Evolutionary conservation across 2,113 vertebrate genomes (phyloP).

Genomic region (Tamias sibiricus): DNA sequence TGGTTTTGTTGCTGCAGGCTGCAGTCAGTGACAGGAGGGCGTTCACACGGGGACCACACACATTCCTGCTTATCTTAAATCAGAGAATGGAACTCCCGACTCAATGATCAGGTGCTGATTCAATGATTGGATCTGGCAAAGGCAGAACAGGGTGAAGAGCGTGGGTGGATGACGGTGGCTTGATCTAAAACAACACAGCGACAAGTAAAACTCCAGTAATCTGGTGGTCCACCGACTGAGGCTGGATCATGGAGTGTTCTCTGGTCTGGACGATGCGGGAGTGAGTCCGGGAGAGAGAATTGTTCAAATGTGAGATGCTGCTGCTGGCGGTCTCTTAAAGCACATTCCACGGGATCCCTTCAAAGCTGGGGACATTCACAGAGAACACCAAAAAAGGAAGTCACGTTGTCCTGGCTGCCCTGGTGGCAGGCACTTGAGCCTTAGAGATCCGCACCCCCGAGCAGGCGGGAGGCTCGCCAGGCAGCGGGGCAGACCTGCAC

Average conservation of each 20-base stretch:
- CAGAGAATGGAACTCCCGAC: neutral
- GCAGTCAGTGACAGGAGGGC: too few relatives aligned
- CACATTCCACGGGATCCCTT: neutral
- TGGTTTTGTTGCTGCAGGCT: too few relatives aligned
- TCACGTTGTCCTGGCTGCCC: neutral
- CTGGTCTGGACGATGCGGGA: neutral
- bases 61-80: neutral
- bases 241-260: neutral
- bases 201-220: neutral
- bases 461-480: neutral
- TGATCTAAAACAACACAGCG: neutral
- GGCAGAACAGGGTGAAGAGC: neutral
- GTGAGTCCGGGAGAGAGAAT: neutral
- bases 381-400: neutral
- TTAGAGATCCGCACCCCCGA: neutral
- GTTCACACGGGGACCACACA: neutral
- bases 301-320: neutral
- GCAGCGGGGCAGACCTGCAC: rapidly evolving
- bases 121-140: neutral
- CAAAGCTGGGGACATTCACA: neutral
- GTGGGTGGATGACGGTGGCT: neutral
- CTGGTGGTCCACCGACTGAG: neutral
- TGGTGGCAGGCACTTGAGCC: neutral
- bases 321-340: neutral
- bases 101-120: neutral